These are phyloP conservation scores for Ophion ellenae DNA, from an alignment of 2,888 invertebrate species.

Conservation along the genomic window DNA sequence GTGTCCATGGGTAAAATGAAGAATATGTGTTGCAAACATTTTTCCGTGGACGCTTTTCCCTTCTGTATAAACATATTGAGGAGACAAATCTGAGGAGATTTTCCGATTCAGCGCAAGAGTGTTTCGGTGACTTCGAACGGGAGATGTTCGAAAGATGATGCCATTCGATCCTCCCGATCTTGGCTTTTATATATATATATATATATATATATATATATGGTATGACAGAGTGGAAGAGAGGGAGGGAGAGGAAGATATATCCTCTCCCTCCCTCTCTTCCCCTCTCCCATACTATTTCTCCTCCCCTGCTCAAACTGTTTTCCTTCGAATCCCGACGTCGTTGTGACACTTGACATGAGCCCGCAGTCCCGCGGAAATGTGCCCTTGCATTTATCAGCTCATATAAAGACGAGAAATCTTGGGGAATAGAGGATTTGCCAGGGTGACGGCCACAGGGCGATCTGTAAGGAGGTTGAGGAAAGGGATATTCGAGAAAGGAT, in stretches of 20 bases:
- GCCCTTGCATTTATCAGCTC: slow-evolving; percentile 70
- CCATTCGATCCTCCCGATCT: slow-evolving; percentile 43
- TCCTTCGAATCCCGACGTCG: slow-evolving; percentile 48
- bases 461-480: slow-evolving; percentile 10
- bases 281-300: not conserved
- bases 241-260: too few species aligned
- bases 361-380: slow-evolving; percentile 65
- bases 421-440: slow-evolving; percentile 28
- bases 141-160: slow-evolving; percentile 43
- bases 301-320: slow-evolving; percentile 11
- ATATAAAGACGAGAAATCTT: slow-evolving; percentile 41
- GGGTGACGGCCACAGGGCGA: slow-evolving; percentile 20
- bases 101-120: slow-evolving; percentile 30
- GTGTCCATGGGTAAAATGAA: not conserved
- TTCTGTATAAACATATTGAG: not conserved
- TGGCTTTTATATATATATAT: not conserved
- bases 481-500: slow-evolving; percentile 37
- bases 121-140: slow-evolving; percentile 15
- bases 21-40: not conserved
- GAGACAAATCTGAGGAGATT: slow-evolving; percentile 17
- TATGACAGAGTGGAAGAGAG: too few species aligned
- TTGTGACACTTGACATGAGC: slow-evolving; percentile 71
- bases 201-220: too few species aligned
- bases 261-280: not conserved
- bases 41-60: not conserved